phyloP scores from a whole-genome alignment of 1,140 invertebrate species.

The Episyrphus balteatus region DNA sequence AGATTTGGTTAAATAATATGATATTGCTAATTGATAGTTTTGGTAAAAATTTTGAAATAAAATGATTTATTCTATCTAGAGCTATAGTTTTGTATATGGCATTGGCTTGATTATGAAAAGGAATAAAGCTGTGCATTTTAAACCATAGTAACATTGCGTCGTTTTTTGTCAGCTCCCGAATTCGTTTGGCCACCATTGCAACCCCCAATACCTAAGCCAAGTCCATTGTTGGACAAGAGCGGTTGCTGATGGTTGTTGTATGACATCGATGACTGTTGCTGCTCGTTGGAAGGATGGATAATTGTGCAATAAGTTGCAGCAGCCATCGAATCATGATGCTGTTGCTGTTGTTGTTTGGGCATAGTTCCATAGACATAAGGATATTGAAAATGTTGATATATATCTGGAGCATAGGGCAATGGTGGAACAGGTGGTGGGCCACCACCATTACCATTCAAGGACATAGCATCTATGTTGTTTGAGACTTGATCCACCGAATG shows the following conservation, averaged over 20 bases:
- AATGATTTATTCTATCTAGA: no score
- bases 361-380: neutral
- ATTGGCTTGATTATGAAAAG: no score
- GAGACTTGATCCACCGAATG: neutral
- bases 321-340: neutral
- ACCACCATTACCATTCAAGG: slow-evolving; percentile 8
- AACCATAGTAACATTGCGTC: slow-evolving; percentile 47
- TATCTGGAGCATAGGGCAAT: slow-evolving; percentile 21
- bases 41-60: no score
- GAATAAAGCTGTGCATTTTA: no score
- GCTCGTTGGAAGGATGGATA: neutral
- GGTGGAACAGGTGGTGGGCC: slow-evolving; percentile 33
- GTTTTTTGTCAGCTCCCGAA: slow-evolving; percentile 36
- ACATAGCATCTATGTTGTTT: neutral
- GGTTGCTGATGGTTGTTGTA: neutral
- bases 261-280: neutral
- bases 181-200: neutral
- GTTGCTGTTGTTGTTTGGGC: neutral
- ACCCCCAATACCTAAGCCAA: no score
- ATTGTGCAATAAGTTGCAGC: neutral
- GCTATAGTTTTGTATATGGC: no score
- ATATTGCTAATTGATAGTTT: no score
- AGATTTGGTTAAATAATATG: no score
- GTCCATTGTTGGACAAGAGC: neutral
- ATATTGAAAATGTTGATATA: slow-evolving; percentile 1